Conservation (phyloP, 1,140 invertebrate genomes). For the Philopotamus ludificatus region DNA sequence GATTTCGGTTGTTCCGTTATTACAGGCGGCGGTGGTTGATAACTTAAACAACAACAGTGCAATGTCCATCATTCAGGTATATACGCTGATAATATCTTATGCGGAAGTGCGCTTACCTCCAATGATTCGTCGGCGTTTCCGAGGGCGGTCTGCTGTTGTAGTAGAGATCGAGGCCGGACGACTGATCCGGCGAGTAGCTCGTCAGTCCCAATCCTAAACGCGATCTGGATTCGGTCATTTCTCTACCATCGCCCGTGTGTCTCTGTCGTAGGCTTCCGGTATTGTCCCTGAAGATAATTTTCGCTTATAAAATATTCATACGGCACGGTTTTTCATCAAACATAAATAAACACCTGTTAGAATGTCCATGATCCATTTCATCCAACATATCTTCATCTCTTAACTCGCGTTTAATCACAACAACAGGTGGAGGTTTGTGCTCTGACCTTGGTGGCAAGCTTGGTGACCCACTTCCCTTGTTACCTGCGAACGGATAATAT, state of each 20-base stretch:
- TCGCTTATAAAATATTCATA: neutral
- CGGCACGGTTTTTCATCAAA: no score
- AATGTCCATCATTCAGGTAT: neutral
- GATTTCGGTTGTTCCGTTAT: constrained; percentile 88
- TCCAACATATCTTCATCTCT: constrained; percentile 77
- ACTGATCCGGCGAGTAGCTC: constrained; percentile 56
- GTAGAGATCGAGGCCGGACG: constrained; percentile 75
- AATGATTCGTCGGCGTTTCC: constrained; percentile 44
- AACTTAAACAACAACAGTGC: constrained; percentile 50
- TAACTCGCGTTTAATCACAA: constrained; percentile 89
- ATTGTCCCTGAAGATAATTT: constrained; percentile 24
- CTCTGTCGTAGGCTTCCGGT: constrained; percentile 36
- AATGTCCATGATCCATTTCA: constrained; percentile 54
- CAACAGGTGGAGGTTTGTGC: constrained; percentile 86
- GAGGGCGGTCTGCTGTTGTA: constrained; percentile 72
- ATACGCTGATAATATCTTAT: neutral
- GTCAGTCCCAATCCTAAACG: constrained; percentile 67
- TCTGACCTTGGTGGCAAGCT: constrained; percentile 68
- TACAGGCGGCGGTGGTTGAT: constrained; percentile 71
- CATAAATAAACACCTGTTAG: constrained; percentile 50
- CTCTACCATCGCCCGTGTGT: constrained; percentile 63
- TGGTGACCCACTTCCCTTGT: constrained; percentile 66
- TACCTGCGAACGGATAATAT: constrained; percentile 48
- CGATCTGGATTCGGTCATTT: constrained; percentile 64
- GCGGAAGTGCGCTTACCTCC: constrained; percentile 31